Evolutionary conservation across 2,797 vertebrate genomes (phyloP).

Genomic region (Hydrolagus colliei): DNA sequence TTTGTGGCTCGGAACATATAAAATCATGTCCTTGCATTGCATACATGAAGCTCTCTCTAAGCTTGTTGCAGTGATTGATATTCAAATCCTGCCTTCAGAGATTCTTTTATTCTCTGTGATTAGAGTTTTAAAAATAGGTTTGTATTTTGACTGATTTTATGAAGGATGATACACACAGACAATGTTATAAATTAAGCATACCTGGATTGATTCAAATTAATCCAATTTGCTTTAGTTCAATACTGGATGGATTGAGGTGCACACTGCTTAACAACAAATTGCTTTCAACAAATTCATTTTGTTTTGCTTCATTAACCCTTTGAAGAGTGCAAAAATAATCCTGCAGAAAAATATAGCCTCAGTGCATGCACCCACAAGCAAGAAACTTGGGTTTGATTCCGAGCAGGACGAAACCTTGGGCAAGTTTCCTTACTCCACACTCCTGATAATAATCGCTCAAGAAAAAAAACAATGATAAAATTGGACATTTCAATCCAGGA

Average conservation of each 20-base stretch:
- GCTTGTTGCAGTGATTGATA: neutral
- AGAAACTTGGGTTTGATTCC: no score
- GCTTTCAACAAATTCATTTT: neutral
- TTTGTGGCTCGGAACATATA: neutral
- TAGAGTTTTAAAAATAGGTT: neutral
- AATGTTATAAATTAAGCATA: neutral
- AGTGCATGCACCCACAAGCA: no score
- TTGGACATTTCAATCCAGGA: no score
- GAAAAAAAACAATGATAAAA: no score
- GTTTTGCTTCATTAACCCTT: neutral
- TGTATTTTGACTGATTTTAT: neutral
- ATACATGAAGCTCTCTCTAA: neutral
- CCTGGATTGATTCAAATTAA: slow-evolving; percentile 14
- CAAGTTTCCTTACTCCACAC: no score
- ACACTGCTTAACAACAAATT: neutral
- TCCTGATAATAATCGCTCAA: no score
- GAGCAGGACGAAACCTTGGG: no score
- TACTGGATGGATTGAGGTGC: neutral
- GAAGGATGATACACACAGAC: neutral
- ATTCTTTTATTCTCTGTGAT: neutral
- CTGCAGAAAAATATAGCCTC: neutral
- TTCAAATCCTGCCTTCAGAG: neutral
- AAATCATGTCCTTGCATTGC: neutral
- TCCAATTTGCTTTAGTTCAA: neutral
- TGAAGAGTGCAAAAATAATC: neutral